Evolutionary conservation across 53 echinoderm and acorn worm species (phyloP).

Genomic region (Crossaster papposus): DNA sequence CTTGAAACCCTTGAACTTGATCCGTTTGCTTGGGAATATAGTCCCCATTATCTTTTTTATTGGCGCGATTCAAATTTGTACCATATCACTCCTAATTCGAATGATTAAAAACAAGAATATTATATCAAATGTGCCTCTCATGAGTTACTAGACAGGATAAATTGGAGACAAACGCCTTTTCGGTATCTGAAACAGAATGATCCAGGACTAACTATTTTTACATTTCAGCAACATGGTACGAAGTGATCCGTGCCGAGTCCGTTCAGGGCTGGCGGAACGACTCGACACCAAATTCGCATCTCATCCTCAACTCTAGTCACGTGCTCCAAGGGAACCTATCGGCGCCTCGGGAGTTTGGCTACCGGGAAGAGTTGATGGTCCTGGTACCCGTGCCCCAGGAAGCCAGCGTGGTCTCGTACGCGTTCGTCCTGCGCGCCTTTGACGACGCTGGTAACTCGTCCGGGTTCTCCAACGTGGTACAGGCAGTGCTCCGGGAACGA

Average conservation of each 20-base stretch:
- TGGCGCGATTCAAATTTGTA: no score
- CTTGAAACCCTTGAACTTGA: no score
- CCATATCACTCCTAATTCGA: no score
- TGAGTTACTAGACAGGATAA: no score
- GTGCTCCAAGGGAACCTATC: constrained; percentile 49
- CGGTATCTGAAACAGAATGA: no score
- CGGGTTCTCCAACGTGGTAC: constrained; percentile 57
- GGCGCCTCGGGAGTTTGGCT: constrained; percentile 56
- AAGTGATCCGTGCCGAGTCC: constrained; percentile 47
- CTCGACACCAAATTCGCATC: constrained; percentile 6
- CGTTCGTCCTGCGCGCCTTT: constrained; percentile 62
- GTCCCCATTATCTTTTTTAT: no score
- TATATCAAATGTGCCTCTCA: no score
- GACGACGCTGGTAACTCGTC: constrained; percentile 57
- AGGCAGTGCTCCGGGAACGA: constrained; percentile 59
- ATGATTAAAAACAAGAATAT: no score
- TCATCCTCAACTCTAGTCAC: constrained; percentile 41
- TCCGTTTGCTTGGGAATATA: no score
- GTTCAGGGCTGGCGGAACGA: constrained; percentile 56
- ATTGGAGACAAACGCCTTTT: no score
- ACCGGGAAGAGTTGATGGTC: constrained; percentile 49
- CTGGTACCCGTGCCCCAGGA: constrained; percentile 30
- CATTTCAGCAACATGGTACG: constrained; percentile 55
- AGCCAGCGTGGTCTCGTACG: constrained; percentile 47
- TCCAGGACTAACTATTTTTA: neutral